These are phyloP conservation scores for Orycteropus afer DNA, from an alignment of 2,113 vertebrate genomes.

Conservation along the genomic window DNA sequence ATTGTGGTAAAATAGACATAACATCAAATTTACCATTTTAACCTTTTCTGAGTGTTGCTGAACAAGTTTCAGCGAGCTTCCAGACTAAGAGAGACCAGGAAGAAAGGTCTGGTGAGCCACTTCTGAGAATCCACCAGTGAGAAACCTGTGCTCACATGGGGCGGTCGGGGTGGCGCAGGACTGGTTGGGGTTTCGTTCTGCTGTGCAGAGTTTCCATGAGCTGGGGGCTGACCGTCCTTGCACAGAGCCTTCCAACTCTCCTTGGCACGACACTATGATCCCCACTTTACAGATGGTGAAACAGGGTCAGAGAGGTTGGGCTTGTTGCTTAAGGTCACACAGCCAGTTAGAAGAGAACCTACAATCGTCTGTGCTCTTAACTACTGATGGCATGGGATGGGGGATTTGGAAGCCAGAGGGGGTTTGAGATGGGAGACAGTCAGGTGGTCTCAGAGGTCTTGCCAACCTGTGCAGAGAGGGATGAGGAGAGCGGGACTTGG, in stretches of 20 bases:
- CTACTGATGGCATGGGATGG: background rate
- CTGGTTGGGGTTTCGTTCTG: rapidly evolving
- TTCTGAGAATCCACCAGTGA: too few species aligned
- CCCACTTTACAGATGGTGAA: background rate
- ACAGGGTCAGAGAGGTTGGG: background rate
- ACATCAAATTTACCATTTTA: background rate
- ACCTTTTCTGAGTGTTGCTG: background rate
- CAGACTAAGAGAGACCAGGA: background rate
- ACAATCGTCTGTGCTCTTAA: background rate
- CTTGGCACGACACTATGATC: background rate
- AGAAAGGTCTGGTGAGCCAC: background rate
- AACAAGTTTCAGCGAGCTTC: background rate
- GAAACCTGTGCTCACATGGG: too few species aligned
- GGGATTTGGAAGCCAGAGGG: background rate
- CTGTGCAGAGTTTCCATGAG: background rate
- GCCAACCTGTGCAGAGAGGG: background rate
- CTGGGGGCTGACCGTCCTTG: background rate
- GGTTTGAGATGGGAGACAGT: background rate
- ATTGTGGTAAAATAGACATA: background rate
- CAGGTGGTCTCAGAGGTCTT: background rate
- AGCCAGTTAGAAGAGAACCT: background rate
- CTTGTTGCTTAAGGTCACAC: background rate
- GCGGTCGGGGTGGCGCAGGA: background rate
- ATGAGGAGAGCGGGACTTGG: background rate
- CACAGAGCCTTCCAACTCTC: background rate